phyloP scores from a whole-genome alignment of 2,888 invertebrate species.

The Serripes groenlandicus region DNA sequence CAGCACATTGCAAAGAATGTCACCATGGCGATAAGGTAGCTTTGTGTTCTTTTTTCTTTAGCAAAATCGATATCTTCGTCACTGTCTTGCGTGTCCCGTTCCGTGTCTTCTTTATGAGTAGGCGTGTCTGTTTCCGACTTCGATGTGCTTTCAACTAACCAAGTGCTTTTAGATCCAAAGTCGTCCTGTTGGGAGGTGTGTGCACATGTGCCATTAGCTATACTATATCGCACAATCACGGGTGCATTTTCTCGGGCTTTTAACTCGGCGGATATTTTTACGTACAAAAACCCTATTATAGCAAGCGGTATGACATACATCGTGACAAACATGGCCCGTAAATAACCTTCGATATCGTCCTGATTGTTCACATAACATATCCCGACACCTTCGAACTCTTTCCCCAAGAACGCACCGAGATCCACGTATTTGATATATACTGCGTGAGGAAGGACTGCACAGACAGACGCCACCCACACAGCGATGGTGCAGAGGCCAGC shows the following conservation, averaged over 20 bases:
- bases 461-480: conserved; percentile 91
- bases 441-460: conserved; percentile 91
- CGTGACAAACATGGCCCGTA: conserved; percentile 85
- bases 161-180: conserved; percentile 46
- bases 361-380: conserved; percentile 83
- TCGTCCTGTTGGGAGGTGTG: conserved; percentile 10
- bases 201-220: conserved; percentile 21
- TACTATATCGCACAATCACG: conserved; percentile 75
- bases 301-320: conserved; percentile 89
- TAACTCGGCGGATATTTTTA: conserved; percentile 90
- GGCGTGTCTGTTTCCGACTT: not conserved
- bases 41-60: conserved; percentile 90
- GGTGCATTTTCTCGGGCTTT: conserved; percentile 76
- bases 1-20: conserved; percentile 90
- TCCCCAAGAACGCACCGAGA: conserved; percentile 88
- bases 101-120: conserved; percentile 52
- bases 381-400: conserved; percentile 79
- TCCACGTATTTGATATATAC: conserved; percentile 92
- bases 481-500: conserved; percentile 90
- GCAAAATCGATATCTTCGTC: conserved; percentile 84
- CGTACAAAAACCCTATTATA: conserved; percentile 90
- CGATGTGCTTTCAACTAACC: conserved; percentile 16
- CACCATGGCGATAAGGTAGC: conserved; percentile 90
- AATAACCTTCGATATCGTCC: conserved; percentile 83
- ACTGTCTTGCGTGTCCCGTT: conserved; percentile 74